These are phyloP conservation scores for Xanthorhoe spadicearia DNA, from an alignment of 2,888 invertebrate species.

Conservation along the genomic window DNA sequence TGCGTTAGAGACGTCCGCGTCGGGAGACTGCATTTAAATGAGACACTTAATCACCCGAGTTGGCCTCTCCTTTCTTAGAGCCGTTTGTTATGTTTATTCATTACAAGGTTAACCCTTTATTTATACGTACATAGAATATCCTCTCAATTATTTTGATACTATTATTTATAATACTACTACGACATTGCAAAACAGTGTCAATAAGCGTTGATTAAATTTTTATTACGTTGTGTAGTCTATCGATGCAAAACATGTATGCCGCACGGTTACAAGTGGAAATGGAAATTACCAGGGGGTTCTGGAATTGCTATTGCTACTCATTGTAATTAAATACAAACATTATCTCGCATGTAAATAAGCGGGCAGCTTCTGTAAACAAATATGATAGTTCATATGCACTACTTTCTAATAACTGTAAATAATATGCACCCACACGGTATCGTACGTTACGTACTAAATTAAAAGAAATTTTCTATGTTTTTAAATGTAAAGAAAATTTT, in stretches of 20 bases:
- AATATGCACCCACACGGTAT: not conserved
- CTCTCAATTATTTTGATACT: slow-evolving; percentile 26
- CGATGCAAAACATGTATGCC: slow-evolving; percentile 22
- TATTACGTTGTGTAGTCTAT: slow-evolving; percentile 21
- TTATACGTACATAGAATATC: slow-evolving; percentile 44
- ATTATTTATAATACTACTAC: slow-evolving; percentile 10
- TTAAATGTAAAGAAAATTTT: not conserved
- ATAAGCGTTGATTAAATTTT: slow-evolving; percentile 25
- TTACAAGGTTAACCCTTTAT: slow-evolving; percentile 62
- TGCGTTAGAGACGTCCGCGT: slow-evolving; percentile 80
- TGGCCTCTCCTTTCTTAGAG: slow-evolving; percentile 77
- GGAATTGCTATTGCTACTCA: slow-evolving; percentile 20
- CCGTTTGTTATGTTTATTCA: slow-evolving; percentile 79
- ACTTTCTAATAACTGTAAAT: not conserved
- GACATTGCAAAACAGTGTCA: slow-evolving; percentile 8
- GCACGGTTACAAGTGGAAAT: slow-evolving; percentile 20
- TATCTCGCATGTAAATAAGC: slow-evolving; percentile 30
- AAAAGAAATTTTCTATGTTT: not conserved
- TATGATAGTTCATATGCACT: slow-evolving; percentile 7
- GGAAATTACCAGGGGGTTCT: slow-evolving; percentile 21
- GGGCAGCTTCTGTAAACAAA: slow-evolving; percentile 10
- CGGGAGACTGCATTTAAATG: slow-evolving; percentile 84
- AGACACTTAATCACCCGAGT: slow-evolving; percentile 83
- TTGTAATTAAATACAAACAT: slow-evolving; percentile 35
- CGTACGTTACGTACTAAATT: not conserved